phyloP scores from a whole-genome alignment of 2,113 vertebrate genomes.

The Tonatia bakeri region DNA sequence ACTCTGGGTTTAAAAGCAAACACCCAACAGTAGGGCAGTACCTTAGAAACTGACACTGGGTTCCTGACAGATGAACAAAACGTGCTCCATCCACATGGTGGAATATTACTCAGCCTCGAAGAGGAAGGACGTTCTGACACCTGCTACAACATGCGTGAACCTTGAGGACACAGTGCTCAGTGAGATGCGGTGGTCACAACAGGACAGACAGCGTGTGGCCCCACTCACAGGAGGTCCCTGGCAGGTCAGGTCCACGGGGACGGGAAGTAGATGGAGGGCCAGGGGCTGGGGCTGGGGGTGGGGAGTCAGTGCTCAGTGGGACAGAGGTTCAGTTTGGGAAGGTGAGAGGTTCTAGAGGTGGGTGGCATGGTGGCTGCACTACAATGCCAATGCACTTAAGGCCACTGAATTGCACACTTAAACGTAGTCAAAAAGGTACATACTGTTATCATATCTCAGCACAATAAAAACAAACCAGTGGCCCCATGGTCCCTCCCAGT shows the following conservation, averaged over 20 bases:
- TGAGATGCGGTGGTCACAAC: background rate
- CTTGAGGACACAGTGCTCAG: background rate
- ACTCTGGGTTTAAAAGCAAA: background rate
- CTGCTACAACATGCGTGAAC: background rate
- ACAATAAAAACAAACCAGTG: background rate
- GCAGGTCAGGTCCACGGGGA: background rate
- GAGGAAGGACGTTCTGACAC: background rate
- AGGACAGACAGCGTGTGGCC: background rate
- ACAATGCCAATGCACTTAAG: too few relatives aligned
- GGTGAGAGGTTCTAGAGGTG: background rate
- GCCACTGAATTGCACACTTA: background rate
- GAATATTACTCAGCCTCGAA: background rate
- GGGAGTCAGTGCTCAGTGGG: background rate
- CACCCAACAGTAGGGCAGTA: background rate
- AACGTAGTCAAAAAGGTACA: background rate
- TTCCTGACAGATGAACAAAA: background rate
- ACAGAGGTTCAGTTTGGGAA: background rate
- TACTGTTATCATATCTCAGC: background rate
- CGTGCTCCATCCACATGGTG: fast-evolving
- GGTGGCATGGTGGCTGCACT: background rate
- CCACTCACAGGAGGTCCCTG: background rate
- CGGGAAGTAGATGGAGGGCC: background rate
- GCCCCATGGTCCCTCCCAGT: background rate
- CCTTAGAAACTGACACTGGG: background rate
- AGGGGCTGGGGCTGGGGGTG: background rate